Percentiles rank a stretch among this genome's conserved stretches.
Conservation (phyloP, 1,140 invertebrate species). For the Parapsyche elsis region DNA sequence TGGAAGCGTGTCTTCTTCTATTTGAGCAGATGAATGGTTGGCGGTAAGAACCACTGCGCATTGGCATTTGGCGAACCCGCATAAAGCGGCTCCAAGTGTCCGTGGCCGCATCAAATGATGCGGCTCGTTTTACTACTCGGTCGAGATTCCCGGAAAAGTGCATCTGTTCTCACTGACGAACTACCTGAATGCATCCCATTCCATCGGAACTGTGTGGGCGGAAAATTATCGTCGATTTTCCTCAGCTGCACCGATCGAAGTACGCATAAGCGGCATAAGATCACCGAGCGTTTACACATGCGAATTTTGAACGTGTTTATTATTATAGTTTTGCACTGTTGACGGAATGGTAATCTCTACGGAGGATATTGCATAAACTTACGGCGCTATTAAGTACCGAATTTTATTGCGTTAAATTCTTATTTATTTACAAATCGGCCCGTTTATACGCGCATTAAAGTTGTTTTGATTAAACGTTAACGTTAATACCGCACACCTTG, state of each 20-base stretch:
- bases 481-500: constrained; percentile 3
- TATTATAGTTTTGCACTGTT: no score
- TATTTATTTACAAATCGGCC: not conserved
- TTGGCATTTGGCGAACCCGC: constrained; percentile 8
- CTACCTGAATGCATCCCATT: not conserved
- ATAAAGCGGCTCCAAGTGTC: constrained; percentile 31
- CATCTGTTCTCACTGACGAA: constrained; percentile 37
- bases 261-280: no score
- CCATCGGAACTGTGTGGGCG: not conserved
- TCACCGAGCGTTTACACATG: no score
- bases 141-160: constrained; percentile 41
- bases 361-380: not conserved
- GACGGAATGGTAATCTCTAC: no score
- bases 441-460: constrained; percentile 3
- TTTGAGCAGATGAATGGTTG: constrained; percentile 12
- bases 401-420: constrained; percentile 7
- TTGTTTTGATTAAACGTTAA: not conserved
- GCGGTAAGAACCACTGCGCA: not conserved
- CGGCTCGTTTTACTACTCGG: constrained; percentile 37
- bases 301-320: no score
- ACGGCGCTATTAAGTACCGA: not conserved
- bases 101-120: constrained; percentile 33
- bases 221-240: not conserved
- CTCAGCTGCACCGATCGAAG: not conserved
- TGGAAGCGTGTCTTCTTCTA: constrained; percentile 10